These are phyloP conservation scores for Myathropa florea DNA, from an alignment of 2,888 invertebrate species.

Conservation along the genomic window DNA sequence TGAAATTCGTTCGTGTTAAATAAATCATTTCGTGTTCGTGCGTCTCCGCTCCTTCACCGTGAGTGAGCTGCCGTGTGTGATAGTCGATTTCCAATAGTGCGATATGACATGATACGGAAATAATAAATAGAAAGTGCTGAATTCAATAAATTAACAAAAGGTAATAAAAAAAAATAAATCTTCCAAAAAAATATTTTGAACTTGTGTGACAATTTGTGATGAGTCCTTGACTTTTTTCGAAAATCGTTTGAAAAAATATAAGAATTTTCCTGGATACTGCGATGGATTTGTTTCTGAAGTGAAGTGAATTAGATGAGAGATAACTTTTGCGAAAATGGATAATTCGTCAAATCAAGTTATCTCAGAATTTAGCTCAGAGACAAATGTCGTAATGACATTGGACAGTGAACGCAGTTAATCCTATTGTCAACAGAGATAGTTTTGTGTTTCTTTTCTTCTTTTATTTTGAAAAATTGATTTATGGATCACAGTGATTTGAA, in stretches of 20 bases:
- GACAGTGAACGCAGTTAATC: neutral
- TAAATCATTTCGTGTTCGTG: constrained; percentile 52
- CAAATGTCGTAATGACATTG: neutral
- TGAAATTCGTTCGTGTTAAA: neutral
- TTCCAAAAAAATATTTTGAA: neutral
- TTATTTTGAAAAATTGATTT: no score
- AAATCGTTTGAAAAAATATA: neutral
- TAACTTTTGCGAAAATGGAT: constrained; percentile 14
- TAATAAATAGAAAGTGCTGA: constrained; percentile 42
- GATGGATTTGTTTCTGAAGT: neutral
- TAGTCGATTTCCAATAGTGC: constrained; percentile 13
- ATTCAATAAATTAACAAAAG: constrained; percentile 44
- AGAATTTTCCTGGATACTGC: neutral
- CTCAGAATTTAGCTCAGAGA: neutral
- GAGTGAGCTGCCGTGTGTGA: neutral
- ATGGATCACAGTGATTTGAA: neutral
- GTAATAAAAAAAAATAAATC: constrained; percentile 39
- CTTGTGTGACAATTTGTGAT: constrained; percentile 15
- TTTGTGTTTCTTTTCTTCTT: neutral
- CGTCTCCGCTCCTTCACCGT: constrained; percentile 42
- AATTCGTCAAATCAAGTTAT: constrained; percentile 4
- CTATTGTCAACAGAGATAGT: neutral
- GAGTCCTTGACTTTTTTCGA: no score
- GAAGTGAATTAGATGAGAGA: neutral
- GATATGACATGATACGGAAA: constrained; percentile 47